Evolutionary conservation across 1,140 invertebrate genomes (phyloP), one percentile per base, ranked within the genome.

Genomic region (Wiebesia pumilae): DNA sequence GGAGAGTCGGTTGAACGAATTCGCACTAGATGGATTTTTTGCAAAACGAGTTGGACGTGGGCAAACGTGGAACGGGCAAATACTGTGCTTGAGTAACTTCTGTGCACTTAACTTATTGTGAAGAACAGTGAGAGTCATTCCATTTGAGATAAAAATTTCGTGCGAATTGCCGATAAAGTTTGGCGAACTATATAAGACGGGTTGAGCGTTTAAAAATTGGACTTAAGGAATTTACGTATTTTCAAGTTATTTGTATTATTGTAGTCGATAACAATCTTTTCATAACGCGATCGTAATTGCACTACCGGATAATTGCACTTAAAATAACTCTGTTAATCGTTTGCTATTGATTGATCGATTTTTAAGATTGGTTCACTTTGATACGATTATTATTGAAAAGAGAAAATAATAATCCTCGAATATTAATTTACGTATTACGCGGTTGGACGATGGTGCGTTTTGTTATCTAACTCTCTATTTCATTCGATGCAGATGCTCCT

Each of bases 61-160:
- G 16, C 30, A 24, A 40, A 43, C 9, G 58, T 67, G 67, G 30
- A 81, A 65, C 43, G 54, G 79, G 51, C 16, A 43, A 19, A 1
- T 30, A 12, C 43, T 16, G 9, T 33, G 77, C 30, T 47, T 43
- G 71, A 77, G 77, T 84, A 78, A 84, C 73, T 78, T 83, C 43
- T 67, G 77, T 35, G 33, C 40, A 78, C 77, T 85, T 85, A 71
- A 80, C 79, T 85, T 85, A 85, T 85, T 80, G 62, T 47, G 30
- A 40, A 58, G 78, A 85, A 85, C 84, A 85, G 62, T 73, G 47
- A 69, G 30, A 40, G 78, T 81, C 47, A 81, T 85, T 85, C 81
- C 58, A 85, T 54, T 51, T 65, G n/a, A 58, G 77, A 67, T 30
- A 69, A 81, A 58, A 51, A 58, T 62, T 40, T 85, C 58, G 67